Conservation (phyloP, 2,113 vertebrate species). For the Hippocampus zosterae region DNA sequence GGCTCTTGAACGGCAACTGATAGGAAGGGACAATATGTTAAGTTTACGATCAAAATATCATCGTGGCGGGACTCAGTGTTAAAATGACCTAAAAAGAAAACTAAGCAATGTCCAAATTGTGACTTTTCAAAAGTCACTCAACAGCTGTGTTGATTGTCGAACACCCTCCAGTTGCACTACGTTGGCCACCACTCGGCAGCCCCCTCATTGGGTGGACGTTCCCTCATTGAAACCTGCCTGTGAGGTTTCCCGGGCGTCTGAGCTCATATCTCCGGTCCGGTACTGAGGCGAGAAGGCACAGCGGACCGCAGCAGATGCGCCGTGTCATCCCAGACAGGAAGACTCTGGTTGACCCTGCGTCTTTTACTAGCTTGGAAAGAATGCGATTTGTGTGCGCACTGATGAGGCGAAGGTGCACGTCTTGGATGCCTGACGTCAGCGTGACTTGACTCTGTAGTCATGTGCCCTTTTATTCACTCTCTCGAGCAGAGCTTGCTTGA, state of each 20-base stretch:
- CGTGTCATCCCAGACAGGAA: constrained; percentile 42
- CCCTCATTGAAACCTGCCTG: constrained; percentile 21
- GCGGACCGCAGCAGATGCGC: constrained; percentile 31
- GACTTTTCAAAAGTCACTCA: neutral
- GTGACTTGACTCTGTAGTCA: constrained; percentile 11
- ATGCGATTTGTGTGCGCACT: constrained; percentile 11
- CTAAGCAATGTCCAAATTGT: neutral
- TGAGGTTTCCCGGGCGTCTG: constrained; percentile 17
- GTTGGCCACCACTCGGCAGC: constrained; percentile 23
- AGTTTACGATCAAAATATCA: too few relatives aligned
- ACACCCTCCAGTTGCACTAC: constrained; percentile 4
- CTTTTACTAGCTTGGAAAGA: constrained; percentile 41
- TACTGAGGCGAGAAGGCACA: constrained; percentile 22
- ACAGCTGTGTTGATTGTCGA: neutral
- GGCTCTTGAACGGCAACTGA: too few relatives aligned
- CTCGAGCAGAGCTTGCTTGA: constrained; percentile 28
- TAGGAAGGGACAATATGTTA: too few relatives aligned
- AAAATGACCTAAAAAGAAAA: neutral
- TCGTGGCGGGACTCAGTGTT: neutral
- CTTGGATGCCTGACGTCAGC: constrained; percentile 1
- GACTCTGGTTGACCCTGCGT: constrained; percentile 26
- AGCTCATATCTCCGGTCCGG: constrained; percentile 30
- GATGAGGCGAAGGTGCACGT: neutral
- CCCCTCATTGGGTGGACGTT: constrained; percentile 7
- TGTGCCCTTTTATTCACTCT: constrained; percentile 42